phyloP scores from a whole-genome alignment of 2,797 vertebrate genomes.

The Nasua narica region DNA sequence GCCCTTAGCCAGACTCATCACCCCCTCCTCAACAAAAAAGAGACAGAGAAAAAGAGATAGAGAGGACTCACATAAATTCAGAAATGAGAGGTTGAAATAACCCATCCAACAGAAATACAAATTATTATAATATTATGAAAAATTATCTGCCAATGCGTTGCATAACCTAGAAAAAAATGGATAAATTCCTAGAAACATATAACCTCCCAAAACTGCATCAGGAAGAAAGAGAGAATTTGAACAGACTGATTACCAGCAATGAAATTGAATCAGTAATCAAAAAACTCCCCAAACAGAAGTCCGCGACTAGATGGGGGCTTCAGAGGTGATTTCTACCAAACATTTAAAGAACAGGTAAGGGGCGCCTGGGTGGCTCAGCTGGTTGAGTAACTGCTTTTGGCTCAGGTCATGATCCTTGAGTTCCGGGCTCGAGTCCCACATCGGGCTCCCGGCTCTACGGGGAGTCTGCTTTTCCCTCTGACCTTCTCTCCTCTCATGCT shows the following conservation, averaged over 20 bases:
- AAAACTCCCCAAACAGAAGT: neutral
- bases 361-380: no score
- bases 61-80: neutral
- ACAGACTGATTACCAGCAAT: neutral
- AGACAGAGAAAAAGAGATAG: neutral
- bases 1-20: neutral
- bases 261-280: neutral
- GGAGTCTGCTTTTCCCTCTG: no score
- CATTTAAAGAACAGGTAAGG: no score
- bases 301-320: neutral
- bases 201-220: neutral
- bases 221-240: neutral
- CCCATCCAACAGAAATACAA: neutral
- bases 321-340: neutral
- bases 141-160: neutral
- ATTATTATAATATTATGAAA: neutral
- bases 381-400: no score
- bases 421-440: no score
- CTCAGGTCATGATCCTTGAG: no score
- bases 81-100: neutral
- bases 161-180: neutral
- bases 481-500: no score
- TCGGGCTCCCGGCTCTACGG: no score
- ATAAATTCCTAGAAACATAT: neutral
- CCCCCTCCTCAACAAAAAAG: neutral